Evolutionary conservation across 2,113 vertebrate genomes (phyloP).

Genomic region (Condylura cristata): DNA sequence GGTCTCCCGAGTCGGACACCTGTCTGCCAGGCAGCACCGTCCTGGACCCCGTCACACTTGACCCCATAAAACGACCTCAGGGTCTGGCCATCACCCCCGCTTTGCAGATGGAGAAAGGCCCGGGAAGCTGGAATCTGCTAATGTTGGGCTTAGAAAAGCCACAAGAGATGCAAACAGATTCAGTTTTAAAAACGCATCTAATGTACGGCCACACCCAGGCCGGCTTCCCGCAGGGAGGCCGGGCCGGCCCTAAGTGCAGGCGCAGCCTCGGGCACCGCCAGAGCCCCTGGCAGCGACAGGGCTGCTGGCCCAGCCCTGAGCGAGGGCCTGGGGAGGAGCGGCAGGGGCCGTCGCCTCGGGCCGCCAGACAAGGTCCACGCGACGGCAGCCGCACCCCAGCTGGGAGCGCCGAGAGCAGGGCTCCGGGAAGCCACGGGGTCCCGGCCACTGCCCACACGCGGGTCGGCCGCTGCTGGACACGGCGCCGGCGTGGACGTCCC

Average conservation of each 20-base stretch:
- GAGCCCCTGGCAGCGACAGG: fast-evolving
- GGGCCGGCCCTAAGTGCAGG: fast-evolving
- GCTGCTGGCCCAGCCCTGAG: no score
- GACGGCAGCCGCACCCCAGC: no score
- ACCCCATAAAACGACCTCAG: neutral
- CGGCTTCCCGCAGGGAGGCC: neutral
- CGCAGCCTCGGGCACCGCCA: fast-evolving
- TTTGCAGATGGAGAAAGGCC: neutral
- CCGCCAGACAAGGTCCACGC: neutral
- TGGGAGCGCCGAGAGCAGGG: no score
- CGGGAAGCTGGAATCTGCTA: neutral
- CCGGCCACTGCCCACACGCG: no score
- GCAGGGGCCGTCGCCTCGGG: neutral
- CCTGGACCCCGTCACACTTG: no score
- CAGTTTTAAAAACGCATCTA: neutral
- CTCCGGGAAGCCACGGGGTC: no score
- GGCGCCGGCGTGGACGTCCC: no score
- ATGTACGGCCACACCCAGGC: fast-evolving
- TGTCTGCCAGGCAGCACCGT: neutral
- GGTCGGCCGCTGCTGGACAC: no score
- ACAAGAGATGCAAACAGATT: neutral
- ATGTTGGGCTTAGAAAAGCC: neutral
- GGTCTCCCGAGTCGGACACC: no score
- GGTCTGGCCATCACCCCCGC: fast-evolving
- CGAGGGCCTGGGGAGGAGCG: no score